These are phyloP conservation scores for Phrynocephalus guinanensis DNA, from an alignment of 2,797 vertebrate genomes.

Conservation along the genomic window DNA sequence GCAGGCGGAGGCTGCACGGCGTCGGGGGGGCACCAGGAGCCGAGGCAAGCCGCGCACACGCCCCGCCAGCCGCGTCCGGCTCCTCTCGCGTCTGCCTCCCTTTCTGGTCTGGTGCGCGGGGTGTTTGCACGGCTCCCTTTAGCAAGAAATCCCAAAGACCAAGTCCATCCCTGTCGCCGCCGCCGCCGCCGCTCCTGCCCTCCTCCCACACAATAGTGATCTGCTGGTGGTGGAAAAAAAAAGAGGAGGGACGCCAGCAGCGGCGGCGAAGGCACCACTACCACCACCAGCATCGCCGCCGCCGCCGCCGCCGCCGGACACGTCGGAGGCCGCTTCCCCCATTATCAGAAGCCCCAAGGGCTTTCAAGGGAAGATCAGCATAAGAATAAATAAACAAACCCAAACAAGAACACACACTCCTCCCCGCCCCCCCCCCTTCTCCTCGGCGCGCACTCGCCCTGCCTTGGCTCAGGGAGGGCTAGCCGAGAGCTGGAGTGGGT, in stretches of 20 bases:
- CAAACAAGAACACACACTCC: no score
- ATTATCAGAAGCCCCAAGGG: conserved; percentile 69
- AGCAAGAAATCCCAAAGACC: conserved; percentile 78
- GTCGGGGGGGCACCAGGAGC: background rate
- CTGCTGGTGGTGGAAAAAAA: conserved; percentile 65
- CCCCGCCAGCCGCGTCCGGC: background rate
- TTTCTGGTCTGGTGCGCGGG: conserved; percentile 50
- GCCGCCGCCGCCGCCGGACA: conserved; percentile 67
- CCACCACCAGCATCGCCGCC: conserved; percentile 24
- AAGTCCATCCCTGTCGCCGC: conserved; percentile 81
- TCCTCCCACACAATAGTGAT: conserved; percentile 84
- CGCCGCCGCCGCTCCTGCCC: conserved; percentile 75
- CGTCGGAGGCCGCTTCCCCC: conserved; percentile 82
- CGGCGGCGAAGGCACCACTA: conserved; percentile 29
- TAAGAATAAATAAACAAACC: no score
- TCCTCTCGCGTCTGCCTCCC: conserved; percentile 39
- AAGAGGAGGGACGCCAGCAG: conserved; percentile 81
- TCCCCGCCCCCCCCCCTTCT: no score
- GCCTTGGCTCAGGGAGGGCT: conserved; percentile 18
- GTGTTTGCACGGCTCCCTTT: conserved; percentile 66
- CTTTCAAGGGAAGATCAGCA: background rate
- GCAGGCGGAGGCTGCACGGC: background rate
- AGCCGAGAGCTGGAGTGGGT: background rate
- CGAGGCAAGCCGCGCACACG: no score
- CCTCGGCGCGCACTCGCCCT: conserved; percentile 46